Evolutionary conservation across 1,140 invertebrate genomes (phyloP), one percentile per base, ranked within the genome.

Genomic region (Sarcophaga peregrina): DNA sequence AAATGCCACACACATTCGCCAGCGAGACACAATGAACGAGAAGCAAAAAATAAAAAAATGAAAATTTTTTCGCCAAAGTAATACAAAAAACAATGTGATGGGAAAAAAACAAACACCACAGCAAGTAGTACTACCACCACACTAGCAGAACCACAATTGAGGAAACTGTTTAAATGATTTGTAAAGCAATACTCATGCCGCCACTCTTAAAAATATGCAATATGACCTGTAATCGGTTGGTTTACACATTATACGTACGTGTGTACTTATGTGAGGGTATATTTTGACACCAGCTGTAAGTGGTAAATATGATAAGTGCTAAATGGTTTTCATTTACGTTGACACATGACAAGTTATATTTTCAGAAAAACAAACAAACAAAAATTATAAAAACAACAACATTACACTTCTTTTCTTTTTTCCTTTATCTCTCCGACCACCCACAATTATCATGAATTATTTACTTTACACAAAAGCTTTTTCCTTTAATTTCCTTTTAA

Each of bases 91-190:
- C 5, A 62, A 58, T 15, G 0, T 58, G 54, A 58, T 25, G 20
- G 20, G 20, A 68, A 25, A 68, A 68, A 68, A 20, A 68, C 17
- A 25, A 68, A 68, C 54, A 58, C 54, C 54, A 58, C 25, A 37
- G 25, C 25, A 37, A 37, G 25, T 37, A 37, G 25, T 37, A 37
- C 4, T 37, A 37, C 25, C 1, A 37, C n/a, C n/a, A 37, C 25
- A 37, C 25, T 37, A 37, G 25, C 25, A 37, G 25, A 37, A 37
- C 54, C 54, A 58, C 54, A 68, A 68, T 68, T 68, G n/a, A 68
- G 62, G 62, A 68, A 68, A 68, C 62, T 68, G 62, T 68, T 68
- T 20, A 68, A 68, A 68, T 68, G 62, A 68, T 68, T 68, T 68
- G 62, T 68, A 17, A 68, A 25, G n/a, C 62, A 68, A 8, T 68